phyloP scores from a whole-genome alignment of 2,888 invertebrate genomes.

The Lasioglossum vierecki region DNA sequence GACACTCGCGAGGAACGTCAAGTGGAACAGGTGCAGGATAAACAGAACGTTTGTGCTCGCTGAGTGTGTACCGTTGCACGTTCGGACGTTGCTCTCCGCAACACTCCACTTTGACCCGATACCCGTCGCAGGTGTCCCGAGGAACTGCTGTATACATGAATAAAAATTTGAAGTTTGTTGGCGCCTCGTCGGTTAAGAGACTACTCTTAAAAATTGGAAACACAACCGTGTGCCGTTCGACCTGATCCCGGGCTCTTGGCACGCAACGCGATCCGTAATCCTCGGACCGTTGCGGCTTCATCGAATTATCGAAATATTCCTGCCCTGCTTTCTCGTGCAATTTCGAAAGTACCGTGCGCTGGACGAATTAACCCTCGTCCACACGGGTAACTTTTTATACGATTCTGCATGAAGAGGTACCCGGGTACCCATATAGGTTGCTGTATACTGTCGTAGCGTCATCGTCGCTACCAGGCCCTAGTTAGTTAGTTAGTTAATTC shows the following conservation, averaged over 20 bases:
- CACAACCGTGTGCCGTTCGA: neutral
- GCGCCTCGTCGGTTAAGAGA: neutral
- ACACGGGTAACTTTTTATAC: too few species aligned
- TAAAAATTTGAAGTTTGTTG: neutral
- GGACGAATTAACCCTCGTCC: too few species aligned
- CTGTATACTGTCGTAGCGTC: too few species aligned
- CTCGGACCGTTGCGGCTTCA: neutral
- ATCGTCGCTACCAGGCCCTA: too few species aligned
- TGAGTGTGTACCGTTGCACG: conserved; percentile 45
- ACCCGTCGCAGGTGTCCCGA: neutral
- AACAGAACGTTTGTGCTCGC: conserved; percentile 65
- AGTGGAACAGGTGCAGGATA: conserved; percentile 73
- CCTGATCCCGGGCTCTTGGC: neutral
- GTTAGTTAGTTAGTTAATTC: too few species aligned
- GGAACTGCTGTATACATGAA: neutral
- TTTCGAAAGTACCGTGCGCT: neutral
- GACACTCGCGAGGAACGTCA: conserved; percentile 67
- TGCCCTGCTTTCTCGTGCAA: neutral
- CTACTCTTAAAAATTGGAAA: conserved; percentile 4
- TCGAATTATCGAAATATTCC: neutral
- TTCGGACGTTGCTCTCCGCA: conserved; percentile 41
- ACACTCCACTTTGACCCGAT: conserved; percentile 28
- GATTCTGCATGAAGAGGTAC: too few species aligned
- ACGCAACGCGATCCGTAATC: neutral
- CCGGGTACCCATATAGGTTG: too few species aligned